A percentile compares a stretch with the other conserved stretches of the same genome.
These are phyloP conservation scores for Melieria crassipennis DNA, from an alignment of 2,888 invertebrate genomes.

Conservation along the genomic window DNA sequence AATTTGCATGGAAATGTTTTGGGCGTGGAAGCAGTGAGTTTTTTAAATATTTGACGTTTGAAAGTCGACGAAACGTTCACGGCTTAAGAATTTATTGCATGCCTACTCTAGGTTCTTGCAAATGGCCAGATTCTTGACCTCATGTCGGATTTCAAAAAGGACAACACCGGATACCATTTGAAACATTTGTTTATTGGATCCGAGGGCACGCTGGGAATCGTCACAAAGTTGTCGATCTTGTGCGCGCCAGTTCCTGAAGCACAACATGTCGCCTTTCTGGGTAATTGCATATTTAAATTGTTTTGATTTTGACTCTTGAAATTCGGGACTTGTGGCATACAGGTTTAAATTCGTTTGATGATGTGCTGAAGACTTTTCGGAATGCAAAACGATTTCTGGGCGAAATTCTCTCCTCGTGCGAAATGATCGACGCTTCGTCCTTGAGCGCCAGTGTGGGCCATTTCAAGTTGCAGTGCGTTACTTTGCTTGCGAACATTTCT, in stretches of 20 bases:
- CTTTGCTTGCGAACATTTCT: neutral
- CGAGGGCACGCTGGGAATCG: slow-evolving; percentile 95
- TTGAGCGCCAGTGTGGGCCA: slow-evolving; percentile 73
- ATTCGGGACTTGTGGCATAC: neutral
- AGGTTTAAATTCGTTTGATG: slow-evolving; percentile 81
- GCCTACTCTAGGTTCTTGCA: slow-evolving; percentile 66
- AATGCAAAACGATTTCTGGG: slow-evolving; percentile 75
- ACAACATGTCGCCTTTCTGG: slow-evolving; percentile 88
- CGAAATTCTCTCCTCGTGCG: slow-evolving; percentile 95
- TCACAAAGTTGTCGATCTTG: slow-evolving; percentile 91
- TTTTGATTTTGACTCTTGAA: neutral
- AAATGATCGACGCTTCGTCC: slow-evolving; percentile 86
- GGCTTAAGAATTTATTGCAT: neutral
- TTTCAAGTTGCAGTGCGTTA: slow-evolving; percentile 68
- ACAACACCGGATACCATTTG: slow-evolving; percentile 97
- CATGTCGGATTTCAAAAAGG: slow-evolving; percentile 88
- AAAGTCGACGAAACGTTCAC: too few relatives aligned
- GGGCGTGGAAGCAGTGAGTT: slow-evolving; percentile 87
- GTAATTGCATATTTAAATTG: slow-evolving; percentile 66
- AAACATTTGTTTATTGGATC: slow-evolving; percentile 98
- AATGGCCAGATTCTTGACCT: slow-evolving; percentile 87
- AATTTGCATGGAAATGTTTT: slow-evolving; percentile 91
- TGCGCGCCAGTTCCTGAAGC: slow-evolving; percentile 87
- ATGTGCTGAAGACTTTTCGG: slow-evolving; percentile 79
- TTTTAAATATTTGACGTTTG: neutral